Evolutionary conservation across 1,140 invertebrate genomes (phyloP), one percentile per base, ranked within the genome.

Genomic region (Galleria mellonella): DNA sequence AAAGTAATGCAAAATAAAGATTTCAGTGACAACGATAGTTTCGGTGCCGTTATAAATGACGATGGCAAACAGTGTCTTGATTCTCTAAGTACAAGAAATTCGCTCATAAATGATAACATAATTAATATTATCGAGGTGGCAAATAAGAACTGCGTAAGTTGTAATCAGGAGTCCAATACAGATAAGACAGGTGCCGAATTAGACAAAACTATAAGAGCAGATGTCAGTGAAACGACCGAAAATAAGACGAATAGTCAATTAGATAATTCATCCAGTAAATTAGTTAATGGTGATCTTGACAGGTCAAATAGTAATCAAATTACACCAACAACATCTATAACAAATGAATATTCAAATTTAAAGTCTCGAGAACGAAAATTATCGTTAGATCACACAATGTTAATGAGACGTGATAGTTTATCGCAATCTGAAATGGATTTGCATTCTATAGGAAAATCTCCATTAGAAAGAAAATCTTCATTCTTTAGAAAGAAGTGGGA

Each of bases 401-500:
- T 81, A 32, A 54, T 56, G 12, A 47, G 69, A 42, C 61, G 72
- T 4, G 58, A 70, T 38, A 69, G 71, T 9, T 66, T 82, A 15
- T 75, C 78, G 10, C 74, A 84, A 43, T 84, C 81, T 15, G 78
- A 83, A 53, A 37, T 79, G 33, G 73, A 84, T 59, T 63, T 84
- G 17, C 64, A 81, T 61, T 68, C 64, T 8, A 64, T 83, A 39
- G 76, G 78, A 27, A 84, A 83, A 59, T 73, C 60, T 12, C 74
- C 76, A 29, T 55, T 84, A 11, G 74, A 81, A 51, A 61, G 81
- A 14, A 84, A 84, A 62, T 77, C 75, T 0, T 84, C 81, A 5
- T 83, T 83, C 52, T 84, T 83, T 48, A 51, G 70, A 35, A 83
- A 83, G 37, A 83, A 72, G 51, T 72, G 83, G 74, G 76, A 83